These are phyloP conservation scores for Pogonocichla stellata DNA, from an alignment of 2,113 vertebrate genomes.

Conservation along the genomic window DNA sequence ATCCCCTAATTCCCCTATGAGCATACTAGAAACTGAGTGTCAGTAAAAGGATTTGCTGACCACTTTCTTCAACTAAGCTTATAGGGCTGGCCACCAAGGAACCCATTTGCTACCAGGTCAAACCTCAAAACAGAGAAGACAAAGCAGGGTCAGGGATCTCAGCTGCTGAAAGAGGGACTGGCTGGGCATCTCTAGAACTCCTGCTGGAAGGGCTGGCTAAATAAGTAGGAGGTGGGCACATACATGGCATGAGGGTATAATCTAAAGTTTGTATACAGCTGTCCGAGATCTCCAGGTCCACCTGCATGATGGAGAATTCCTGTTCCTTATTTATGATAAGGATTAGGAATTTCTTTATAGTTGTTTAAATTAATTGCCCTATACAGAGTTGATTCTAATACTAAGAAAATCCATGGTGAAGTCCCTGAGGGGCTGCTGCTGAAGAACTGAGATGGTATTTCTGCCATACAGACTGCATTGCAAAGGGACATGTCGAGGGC, in stretches of 20 bases:
- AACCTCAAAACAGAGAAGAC: not conserved
- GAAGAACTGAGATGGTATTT: constrained; percentile 1
- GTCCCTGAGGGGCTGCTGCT: not conserved
- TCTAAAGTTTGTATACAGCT: not conserved
- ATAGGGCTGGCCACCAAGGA: not conserved
- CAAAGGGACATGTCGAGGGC: not conserved
- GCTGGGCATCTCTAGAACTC: not conserved
- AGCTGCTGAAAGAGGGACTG: not conserved
- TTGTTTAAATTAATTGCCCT: not conserved
- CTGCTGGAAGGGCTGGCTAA: not conserved
- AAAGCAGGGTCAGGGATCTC: not conserved
- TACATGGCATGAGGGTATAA: not conserved
- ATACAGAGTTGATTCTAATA: not conserved
- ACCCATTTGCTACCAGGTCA: not conserved
- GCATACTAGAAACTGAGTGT: not conserved
- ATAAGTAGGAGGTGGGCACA: not conserved
- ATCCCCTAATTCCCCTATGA: not conserved
- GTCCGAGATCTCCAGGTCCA: not conserved
- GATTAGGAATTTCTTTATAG: not conserved
- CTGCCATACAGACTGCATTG: not conserved
- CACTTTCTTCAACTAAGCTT: not conserved
- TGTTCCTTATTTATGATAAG: not conserved
- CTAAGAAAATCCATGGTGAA: not conserved
- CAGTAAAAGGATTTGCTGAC: not conserved
- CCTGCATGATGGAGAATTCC: not conserved